These are phyloP conservation scores for Trissolcus brochymenae DNA, from an alignment of 2,888 invertebrate genomes.

Conservation along the genomic window DNA sequence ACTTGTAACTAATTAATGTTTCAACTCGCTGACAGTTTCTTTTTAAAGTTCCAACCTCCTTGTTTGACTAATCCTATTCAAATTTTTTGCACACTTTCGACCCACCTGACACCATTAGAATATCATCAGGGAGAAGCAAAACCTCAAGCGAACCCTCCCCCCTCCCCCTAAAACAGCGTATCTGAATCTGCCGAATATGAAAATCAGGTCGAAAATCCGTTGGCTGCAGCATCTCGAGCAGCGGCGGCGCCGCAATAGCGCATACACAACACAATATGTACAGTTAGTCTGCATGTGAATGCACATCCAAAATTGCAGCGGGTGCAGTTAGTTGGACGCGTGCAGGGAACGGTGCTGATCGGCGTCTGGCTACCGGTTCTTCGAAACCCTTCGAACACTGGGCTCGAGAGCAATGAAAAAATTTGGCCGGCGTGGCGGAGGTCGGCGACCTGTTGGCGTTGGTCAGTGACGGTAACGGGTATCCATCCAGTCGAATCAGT, in stretches of 20 bases:
- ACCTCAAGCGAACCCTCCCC: too few species aligned
- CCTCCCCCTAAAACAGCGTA: too few species aligned
- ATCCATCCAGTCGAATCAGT: constrained; percentile 61
- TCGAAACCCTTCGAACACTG: constrained; percentile 16
- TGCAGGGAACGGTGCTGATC: constrained; percentile 2
- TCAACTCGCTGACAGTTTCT: too few species aligned
- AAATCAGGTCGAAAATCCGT: not conserved
- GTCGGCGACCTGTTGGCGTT: constrained; percentile 74
- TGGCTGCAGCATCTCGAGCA: not conserved
- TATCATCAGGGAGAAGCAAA: too few species aligned
- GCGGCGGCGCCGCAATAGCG: not conserved
- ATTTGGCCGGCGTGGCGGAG: constrained; percentile 64
- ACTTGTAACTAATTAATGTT: too few species aligned
- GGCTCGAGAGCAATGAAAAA: constrained; percentile 37
- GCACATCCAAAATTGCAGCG: constrained; percentile 9
- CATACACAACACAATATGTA: constrained; percentile 19
- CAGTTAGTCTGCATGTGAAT: constrained; percentile 15
- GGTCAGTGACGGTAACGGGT: constrained; percentile 76
- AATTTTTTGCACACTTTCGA: too few species aligned
- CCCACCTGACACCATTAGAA: too few species aligned
- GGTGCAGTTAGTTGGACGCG: constrained; percentile 10
- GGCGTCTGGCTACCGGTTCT: constrained; percentile 23
- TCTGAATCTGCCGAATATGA: not conserved
- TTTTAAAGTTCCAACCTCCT: too few species aligned
- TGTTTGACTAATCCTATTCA: too few species aligned